Percentiles rank a stretch among this genome's conserved stretches.
Conservation (phyloP, 2,113 vertebrate genomes). For the Phaethon lepturus region DNA sequence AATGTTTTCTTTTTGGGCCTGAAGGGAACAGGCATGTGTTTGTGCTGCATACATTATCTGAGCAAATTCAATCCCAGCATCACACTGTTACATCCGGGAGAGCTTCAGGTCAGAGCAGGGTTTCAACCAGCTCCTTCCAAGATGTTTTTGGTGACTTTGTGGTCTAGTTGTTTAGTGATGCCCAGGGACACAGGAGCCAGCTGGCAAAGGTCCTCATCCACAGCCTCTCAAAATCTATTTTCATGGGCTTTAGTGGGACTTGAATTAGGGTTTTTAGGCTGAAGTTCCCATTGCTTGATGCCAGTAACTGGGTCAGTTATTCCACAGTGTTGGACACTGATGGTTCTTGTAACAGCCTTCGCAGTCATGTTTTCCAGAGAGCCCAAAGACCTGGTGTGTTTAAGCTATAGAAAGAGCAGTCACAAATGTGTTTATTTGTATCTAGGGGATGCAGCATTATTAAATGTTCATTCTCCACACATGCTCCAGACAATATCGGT, state of each 20-base stretch:
- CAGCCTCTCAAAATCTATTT: conserved; percentile 4
- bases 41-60: background rate
- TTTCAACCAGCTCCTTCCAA: background rate
- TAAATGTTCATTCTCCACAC: background rate
- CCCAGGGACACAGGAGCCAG: background rate
- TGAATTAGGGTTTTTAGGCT: conserved; percentile 17
- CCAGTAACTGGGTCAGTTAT: background rate
- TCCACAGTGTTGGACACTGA: background rate
- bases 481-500: background rate
- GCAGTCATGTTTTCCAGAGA: background rate
- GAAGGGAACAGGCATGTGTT: conserved; percentile 6
- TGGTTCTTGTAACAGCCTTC: background rate
- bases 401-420: background rate
- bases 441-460: background rate
- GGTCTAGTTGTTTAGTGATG: background rate
- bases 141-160: background rate
- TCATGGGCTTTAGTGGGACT: background rate
- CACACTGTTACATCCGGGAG: background rate
- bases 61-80: background rate
- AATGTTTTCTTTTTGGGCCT: conserved; percentile 20
- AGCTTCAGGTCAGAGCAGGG: background rate
- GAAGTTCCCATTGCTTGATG: background rate
- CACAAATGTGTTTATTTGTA: background rate
- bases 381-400: background rate
- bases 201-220: background rate